Evolutionary conservation across 2,888 invertebrate genomes (phyloP), one percentile per base, ranked within the genome.

Genomic region (Pyrrhia umbra): DNA sequence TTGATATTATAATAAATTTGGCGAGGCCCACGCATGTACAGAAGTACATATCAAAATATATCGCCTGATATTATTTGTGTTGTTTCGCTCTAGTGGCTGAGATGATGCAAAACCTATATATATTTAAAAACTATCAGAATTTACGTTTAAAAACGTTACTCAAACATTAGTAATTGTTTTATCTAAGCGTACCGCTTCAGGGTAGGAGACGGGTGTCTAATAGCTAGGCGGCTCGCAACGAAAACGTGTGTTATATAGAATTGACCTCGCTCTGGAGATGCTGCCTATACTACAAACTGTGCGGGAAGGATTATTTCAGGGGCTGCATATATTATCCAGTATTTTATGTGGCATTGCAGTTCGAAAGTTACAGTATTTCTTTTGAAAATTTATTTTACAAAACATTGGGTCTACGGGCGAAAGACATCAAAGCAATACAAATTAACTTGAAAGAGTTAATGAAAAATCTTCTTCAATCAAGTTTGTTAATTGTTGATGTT

Each of bases 41-140:
- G 82, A 69, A 76, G 87, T 86, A 88, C 91, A 91, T 91, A 91
- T 91, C 90, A 89, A 75, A 75, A 61, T 85, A 85, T 88, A 87
- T 90, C 85, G 64, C 67, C 63, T 75, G 79, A 80, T 79, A 79
- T 79, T 80, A 80, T 62, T 60, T 56, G 40, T 61, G 39, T 72
- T 84, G 45, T 52, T 67, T 61, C 43, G 58, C 43, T 69, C 42
- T 52, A 20, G 54, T n/a, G 21, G 57, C 50, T 40, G 58, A 40
- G 16, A 34, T 30, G 21, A 37, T 30, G 58, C 54, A 40, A 64
- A 15, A 68, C 25, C 10, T 55, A 2, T 54, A 49, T 42, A 15
- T 61, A 15, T 47, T 42, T 37, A 18, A 46, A 23, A 52, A 42
- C 15, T 37, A 25, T 34, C 16, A 50, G 3, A 58, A 37, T 46